phyloP scores from a whole-genome alignment of 1,140 invertebrate species.

The Trichogramma pretiosum region DNA sequence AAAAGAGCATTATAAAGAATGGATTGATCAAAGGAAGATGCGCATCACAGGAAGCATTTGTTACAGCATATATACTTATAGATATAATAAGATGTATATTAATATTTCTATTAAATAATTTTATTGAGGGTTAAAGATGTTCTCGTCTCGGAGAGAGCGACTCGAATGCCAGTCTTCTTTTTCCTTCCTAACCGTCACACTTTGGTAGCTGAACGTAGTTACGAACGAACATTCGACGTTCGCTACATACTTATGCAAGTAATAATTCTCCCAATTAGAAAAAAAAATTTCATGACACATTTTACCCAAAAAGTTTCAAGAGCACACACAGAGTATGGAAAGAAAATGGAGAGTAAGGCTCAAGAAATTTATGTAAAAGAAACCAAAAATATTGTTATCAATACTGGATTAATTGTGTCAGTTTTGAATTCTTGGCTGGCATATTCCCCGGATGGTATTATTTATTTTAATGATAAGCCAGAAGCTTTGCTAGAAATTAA shows the following conservation, averaged over 20 bases:
- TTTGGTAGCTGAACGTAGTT: too few species aligned
- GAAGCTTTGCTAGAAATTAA: slow-evolving; percentile 5
- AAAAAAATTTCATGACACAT: slow-evolving; percentile 1
- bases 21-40: neutral
- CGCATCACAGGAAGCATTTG: slow-evolving; percentile 3
- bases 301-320: slow-evolving; percentile 1
- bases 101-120: too few species aligned
- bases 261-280: slow-evolving; percentile 7
- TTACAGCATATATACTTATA: slow-evolving; percentile 2
- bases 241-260: slow-evolving; percentile 1
- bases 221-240: too few species aligned
- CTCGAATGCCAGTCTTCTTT: too few species aligned
- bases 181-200: too few species aligned
- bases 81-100: slow-evolving; percentile 4
- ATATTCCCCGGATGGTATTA: slow-evolving; percentile 9
- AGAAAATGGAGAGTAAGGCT: neutral
- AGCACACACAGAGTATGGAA: slow-evolving; percentile 5
- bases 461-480: slow-evolving; percentile 6
- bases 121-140: too few species aligned
- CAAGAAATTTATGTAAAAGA: neutral
- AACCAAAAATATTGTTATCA: neutral
- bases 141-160: too few species aligned
- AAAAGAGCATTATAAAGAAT: neutral
- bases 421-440: slow-evolving; percentile 7
- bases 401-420: slow-evolving; percentile 6